phyloP scores from a whole-genome alignment of 2,113 vertebrate species.

The Heliornis fulica region DNA sequence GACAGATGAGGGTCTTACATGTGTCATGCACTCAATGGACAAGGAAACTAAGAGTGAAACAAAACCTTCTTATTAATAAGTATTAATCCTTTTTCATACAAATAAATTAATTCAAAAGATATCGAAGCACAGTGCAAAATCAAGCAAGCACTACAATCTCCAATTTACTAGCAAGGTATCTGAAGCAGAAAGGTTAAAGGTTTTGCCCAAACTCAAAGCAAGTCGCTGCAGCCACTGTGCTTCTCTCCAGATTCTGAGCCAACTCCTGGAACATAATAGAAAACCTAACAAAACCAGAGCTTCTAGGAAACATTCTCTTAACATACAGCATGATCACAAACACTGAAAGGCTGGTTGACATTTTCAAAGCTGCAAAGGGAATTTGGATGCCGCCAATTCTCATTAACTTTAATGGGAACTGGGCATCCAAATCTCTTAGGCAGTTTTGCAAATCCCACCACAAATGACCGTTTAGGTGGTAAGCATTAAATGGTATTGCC shows the following conservation, averaged over 20 bases:
- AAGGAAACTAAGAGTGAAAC: not conserved
- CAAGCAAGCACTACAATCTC: not conserved
- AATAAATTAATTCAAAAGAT: not conserved
- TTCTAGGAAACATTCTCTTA: slow-evolving; percentile 37
- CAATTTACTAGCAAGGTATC: not conserved
- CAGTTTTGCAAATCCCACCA: slow-evolving; percentile 61
- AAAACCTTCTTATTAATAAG: not conserved
- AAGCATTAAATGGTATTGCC: slow-evolving; percentile 40
- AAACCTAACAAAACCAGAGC: slow-evolving; percentile 43
- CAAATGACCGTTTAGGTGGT: slow-evolving; percentile 57
- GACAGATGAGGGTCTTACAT: not conserved
- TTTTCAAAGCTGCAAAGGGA: slow-evolving; percentile 64
- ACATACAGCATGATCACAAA: slow-evolving; percentile 54
- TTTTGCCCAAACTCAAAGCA: slow-evolving; percentile 9
- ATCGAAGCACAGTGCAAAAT: not conserved
- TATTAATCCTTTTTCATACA: not conserved
- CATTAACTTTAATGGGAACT: slow-evolving; percentile 64
- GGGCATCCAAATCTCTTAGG: slow-evolving; percentile 60
- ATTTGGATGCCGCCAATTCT: slow-evolving; percentile 61
- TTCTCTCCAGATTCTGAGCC: not conserved
- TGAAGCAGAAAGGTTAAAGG: not conserved
- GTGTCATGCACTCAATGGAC: not conserved
- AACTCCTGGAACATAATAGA: not conserved
- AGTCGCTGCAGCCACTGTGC: not conserved
- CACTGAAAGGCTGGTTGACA: slow-evolving; percentile 51